Evolutionary conservation across 2,888 invertebrate genomes (phyloP).

Genomic region (Diploptera punctata): DNA sequence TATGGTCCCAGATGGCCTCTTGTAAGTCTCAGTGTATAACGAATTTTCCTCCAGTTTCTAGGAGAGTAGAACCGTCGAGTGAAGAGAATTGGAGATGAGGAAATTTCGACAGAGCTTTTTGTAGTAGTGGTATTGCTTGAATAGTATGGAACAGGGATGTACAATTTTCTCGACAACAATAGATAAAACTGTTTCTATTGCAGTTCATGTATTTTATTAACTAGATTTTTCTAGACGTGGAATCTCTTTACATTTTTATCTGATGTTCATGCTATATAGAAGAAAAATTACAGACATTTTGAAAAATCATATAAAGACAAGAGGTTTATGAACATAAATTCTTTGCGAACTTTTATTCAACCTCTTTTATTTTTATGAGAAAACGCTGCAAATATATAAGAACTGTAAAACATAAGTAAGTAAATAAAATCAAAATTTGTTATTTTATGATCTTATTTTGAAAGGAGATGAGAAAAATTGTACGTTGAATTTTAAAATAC

Average conservation of each 20-base stretch:
- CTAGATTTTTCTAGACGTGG: not conserved
- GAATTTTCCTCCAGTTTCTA: slow-evolving; percentile 10
- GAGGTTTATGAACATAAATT: too few species aligned
- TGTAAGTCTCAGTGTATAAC: slow-evolving; percentile 3
- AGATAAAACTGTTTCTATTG: too few species aligned
- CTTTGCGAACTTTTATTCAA: too few species aligned
- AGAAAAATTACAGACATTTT: too few species aligned
- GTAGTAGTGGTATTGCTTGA: not conserved
- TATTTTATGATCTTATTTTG: too few species aligned
- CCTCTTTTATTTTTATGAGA: too few species aligned
- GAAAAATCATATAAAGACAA: too few species aligned
- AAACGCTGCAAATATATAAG: too few species aligned
- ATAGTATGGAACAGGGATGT: not conserved
- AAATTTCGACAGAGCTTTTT: not conserved
- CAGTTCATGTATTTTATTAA: not conserved
- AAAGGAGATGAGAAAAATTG: too few species aligned
- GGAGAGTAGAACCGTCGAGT: not conserved
- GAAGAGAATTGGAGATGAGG: not conserved
- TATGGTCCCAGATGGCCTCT: slow-evolving; percentile 19
- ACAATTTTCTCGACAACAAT: not conserved
- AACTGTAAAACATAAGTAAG: too few species aligned
- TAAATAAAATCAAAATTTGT: too few species aligned
- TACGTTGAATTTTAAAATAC: too few species aligned
- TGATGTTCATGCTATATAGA: not conserved
- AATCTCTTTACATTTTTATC: not conserved